A percentile compares a stretch with the other conserved stretches of the same genome.
These are phyloP conservation scores for Poeciliopsis gracilis DNA, from an alignment of 2,797 vertebrate genomes.

Conservation along the genomic window DNA sequence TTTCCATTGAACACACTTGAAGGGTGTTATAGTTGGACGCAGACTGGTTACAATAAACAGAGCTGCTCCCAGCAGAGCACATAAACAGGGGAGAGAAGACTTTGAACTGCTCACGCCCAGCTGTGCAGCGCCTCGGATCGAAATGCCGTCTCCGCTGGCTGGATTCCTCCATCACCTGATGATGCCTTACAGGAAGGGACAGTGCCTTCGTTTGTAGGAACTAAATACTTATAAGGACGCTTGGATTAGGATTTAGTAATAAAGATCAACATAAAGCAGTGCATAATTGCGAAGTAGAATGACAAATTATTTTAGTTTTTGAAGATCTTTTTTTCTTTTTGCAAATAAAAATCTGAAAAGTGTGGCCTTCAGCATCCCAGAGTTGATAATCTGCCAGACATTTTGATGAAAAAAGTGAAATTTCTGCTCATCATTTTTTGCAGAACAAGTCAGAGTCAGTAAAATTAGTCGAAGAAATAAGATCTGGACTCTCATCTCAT, in stretches of 20 bases:
- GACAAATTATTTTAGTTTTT: background rate
- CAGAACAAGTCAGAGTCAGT: background rate
- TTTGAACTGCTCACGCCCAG: conserved; percentile 4
- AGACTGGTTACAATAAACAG: background rate
- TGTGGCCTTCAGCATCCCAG: background rate
- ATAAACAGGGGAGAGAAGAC: background rate
- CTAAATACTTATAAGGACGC: background rate
- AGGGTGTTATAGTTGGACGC: background rate
- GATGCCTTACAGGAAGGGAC: background rate
- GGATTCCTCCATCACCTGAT: background rate
- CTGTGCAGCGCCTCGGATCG: background rate
- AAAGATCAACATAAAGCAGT: background rate
- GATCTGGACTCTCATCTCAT: background rate
- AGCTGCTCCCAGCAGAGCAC: background rate
- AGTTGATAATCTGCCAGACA: background rate
- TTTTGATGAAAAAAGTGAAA: accelerated
- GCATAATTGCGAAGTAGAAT: background rate
- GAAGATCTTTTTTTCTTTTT: background rate
- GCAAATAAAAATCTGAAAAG: background rate
- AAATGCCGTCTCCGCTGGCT: background rate
- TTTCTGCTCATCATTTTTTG: background rate
- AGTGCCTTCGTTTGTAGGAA: background rate
- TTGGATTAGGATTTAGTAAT: background rate
- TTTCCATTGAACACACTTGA: background rate
- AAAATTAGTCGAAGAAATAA: background rate